These are phyloP conservation scores for Monochamus alternatus DNA, from an alignment of 2,888 invertebrate genomes.

Conservation along the genomic window DNA sequence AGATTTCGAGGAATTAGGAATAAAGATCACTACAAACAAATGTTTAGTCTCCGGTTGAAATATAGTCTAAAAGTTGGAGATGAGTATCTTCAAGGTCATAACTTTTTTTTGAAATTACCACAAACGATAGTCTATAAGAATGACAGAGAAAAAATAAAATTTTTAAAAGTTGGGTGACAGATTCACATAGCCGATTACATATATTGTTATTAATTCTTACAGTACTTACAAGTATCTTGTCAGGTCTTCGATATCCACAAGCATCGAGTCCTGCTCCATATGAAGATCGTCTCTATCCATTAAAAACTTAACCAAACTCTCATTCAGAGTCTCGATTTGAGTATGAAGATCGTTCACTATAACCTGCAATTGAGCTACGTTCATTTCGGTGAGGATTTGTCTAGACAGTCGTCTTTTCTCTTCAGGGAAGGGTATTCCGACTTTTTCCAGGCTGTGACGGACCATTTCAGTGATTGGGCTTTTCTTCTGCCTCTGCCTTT, in stretches of 20 bases:
- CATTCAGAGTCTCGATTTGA: constrained; percentile 94
- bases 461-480: constrained; percentile 92
- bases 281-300: constrained; percentile 96
- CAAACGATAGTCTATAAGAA: too few species aligned
- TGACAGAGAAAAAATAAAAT: too few species aligned
- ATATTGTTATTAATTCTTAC: too few species aligned
- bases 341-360: constrained; percentile 95
- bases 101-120: too few species aligned
- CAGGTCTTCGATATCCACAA: constrained; percentile 97
- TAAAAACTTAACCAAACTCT: constrained; percentile 89
- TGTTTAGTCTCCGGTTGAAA: too few species aligned
- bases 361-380: constrained; percentile 93
- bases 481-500: constrained; percentile 80
- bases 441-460: constrained; percentile 84
- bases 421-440: constrained; percentile 87
- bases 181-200: too few species aligned
- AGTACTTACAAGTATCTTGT: constrained; percentile 87
- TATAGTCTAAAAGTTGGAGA: too few species aligned
- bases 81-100: too few species aligned
- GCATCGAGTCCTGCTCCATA: constrained; percentile 98
- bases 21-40: too few species aligned
- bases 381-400: constrained; percentile 92
- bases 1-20: too few species aligned
- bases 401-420: constrained; percentile 88
- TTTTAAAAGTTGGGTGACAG: too few species aligned